Percentiles rank a stretch among this genome's conserved stretches.
phyloP scores from a whole-genome alignment of 2,797 vertebrate species.

The Xiphophorus birchmanni region DNA sequence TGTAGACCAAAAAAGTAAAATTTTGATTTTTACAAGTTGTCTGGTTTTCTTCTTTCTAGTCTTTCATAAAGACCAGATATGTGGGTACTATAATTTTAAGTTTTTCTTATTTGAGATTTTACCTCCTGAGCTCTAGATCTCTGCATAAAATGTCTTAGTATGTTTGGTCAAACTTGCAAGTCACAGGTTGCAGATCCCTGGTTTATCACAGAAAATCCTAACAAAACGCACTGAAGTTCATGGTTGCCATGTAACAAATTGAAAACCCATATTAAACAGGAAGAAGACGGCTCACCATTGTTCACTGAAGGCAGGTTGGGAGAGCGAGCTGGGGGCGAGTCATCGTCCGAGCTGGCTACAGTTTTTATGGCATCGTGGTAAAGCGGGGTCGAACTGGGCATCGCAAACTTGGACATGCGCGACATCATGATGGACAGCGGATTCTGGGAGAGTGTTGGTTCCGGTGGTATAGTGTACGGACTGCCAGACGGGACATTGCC shows the following conservation, averaged over 20 bases:
- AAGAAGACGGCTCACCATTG: conserved; percentile 83
- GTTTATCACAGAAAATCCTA: neutral
- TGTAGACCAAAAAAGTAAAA: too few species aligned
- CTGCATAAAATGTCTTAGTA: neutral
- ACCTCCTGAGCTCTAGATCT: neutral
- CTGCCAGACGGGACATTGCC: conserved; percentile 94
- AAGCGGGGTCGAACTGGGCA: conserved; percentile 99
- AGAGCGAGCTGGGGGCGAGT: conserved; percentile 97
- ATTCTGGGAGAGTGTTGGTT: conserved; percentile 98
- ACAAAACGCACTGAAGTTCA: neutral
- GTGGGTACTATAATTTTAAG: neutral
- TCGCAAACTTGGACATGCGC: conserved; percentile 99
- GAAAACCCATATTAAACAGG: conserved; percentile 13
- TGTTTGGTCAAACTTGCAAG: neutral
- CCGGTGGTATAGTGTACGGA: conserved; percentile 95
- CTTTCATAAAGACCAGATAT: neutral
- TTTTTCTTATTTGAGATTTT: neutral
- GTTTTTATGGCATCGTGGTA: conserved; percentile 99
- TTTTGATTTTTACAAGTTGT: neutral
- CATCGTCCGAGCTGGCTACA: conserved; percentile 97
- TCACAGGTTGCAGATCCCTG: neutral
- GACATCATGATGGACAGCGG: conserved; percentile 99
- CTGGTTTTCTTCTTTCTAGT: neutral
- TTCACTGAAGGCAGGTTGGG: conserved; percentile 96
- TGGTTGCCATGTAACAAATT: neutral